Conservation (phyloP, 1,140 invertebrate genomes). For the Lutraria rhynchaena region DNA sequence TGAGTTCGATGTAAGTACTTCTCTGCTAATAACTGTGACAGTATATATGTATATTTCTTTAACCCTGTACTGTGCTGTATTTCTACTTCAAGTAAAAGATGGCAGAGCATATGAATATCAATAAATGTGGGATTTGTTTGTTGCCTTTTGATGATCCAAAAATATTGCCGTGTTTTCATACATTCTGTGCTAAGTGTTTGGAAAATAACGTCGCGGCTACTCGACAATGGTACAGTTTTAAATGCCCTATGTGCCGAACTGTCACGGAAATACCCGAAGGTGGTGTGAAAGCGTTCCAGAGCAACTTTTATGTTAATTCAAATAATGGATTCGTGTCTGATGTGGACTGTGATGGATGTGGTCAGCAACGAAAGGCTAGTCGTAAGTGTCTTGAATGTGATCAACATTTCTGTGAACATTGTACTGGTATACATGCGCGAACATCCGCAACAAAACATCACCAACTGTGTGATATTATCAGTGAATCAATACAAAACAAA, state of each 20-base stretch:
- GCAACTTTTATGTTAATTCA: conserved; percentile 5
- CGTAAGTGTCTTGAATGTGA: conserved; percentile 9
- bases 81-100: no score
- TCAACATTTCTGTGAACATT: conserved; percentile 17
- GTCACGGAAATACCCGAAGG: background rate
- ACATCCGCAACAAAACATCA: background rate
- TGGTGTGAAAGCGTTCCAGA: conserved; percentile 1
- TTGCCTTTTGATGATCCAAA: background rate
- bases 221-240: background rate
- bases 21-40: no score
- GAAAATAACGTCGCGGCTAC: background rate
- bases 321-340: background rate
- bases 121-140: conserved; percentile 16
- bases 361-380: background rate
- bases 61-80: no score
- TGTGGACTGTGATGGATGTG: conserved; percentile 18
- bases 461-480: background rate
- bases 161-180: conserved; percentile 32
- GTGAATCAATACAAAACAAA: background rate
- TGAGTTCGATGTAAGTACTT: no score
- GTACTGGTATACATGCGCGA: background rate
- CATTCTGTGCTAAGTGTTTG: conserved; percentile 12
- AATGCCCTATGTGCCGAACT: conserved; percentile 6
- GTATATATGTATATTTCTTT: no score
- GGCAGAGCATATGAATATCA: no score